A percentile compares a stretch with the other conserved stretches of the same genome.
These are phyloP conservation scores for Onthophagus sagittarius DNA, from an alignment of 2,888 invertebrate species.

Conservation along the genomic window DNA sequence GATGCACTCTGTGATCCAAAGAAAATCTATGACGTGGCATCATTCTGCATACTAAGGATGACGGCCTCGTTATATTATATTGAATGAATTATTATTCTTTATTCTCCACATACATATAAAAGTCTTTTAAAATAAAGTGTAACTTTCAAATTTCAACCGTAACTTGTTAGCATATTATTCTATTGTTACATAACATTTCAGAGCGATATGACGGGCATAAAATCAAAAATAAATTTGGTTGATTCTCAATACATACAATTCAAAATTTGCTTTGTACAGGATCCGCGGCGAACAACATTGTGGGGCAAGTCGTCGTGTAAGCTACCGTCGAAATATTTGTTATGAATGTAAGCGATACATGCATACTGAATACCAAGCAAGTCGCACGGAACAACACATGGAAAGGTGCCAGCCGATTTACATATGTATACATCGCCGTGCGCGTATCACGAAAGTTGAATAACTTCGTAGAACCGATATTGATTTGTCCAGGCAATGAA, in stretches of 20 bases:
- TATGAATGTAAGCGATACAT: not conserved
- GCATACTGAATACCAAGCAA: not conserved
- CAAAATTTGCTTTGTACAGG: not conserved
- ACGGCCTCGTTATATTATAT: not conserved
- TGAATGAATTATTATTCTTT: not conserved
- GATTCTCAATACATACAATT: not conserved
- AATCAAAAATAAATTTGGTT: not conserved
- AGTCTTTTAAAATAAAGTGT: not conserved
- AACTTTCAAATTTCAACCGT: no score
- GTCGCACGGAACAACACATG: not conserved
- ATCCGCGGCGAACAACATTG: not conserved
- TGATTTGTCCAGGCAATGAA: not conserved
- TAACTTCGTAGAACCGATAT: not conserved
- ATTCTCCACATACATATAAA: not conserved
- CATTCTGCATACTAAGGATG: not conserved
- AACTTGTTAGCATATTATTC: no score
- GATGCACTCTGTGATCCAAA: not conserved
- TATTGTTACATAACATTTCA: not conserved
- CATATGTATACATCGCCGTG: not conserved
- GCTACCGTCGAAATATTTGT: not conserved
- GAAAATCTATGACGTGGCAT: not conserved
- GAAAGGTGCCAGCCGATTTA: not conserved
- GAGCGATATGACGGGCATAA: not conserved
- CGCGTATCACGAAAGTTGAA: not conserved
- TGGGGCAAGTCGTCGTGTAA: not conserved